These are phyloP conservation scores for Pseudocheirus occidentalis DNA, from an alignment of 2,797 vertebrate genomes.

Conservation along the genomic window DNA sequence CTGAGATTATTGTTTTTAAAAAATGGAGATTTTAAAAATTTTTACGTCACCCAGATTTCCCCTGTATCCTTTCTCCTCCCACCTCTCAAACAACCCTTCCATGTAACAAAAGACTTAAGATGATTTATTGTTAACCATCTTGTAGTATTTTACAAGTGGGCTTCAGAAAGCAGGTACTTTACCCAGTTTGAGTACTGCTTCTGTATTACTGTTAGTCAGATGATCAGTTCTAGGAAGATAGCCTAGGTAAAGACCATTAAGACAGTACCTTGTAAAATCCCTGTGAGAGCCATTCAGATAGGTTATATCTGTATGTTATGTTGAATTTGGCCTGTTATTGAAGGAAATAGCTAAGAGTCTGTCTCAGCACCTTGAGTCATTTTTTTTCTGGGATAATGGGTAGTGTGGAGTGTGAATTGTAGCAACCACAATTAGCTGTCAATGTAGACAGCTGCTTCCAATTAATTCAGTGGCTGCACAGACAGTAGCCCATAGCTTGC, in stretches of 20 bases:
- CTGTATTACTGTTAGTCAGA: background rate
- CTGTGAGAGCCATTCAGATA: background rate
- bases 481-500: background rate
- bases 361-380: slow-evolving; percentile 11
- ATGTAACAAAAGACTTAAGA: background rate
- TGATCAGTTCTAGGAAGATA: background rate
- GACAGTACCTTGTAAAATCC: slow-evolving; percentile 43
- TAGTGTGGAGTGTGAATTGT: slow-evolving; percentile 24
- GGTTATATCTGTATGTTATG: background rate
- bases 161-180: background rate
- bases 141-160: background rate
- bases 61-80: background rate
- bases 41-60: background rate
- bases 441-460: slow-evolving; percentile 18
- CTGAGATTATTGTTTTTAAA: background rate
- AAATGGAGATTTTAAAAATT: background rate
- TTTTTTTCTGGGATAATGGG: slow-evolving; percentile 30
- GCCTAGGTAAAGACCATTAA: slow-evolving; percentile 39
- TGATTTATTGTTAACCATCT: background rate
- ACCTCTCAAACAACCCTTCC: background rate
- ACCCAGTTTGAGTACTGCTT: background rate
- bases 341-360: slow-evolving; percentile 2
- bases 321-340: slow-evolving; percentile 51
- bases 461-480: slow-evolving; percentile 25
- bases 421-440: slow-evolving; percentile 33